A percentile compares a stretch with the other conserved stretches of the same genome.
Conservation (phyloP, 1,140 invertebrate genomes). For the Caenorhabditis remanei region DNA sequence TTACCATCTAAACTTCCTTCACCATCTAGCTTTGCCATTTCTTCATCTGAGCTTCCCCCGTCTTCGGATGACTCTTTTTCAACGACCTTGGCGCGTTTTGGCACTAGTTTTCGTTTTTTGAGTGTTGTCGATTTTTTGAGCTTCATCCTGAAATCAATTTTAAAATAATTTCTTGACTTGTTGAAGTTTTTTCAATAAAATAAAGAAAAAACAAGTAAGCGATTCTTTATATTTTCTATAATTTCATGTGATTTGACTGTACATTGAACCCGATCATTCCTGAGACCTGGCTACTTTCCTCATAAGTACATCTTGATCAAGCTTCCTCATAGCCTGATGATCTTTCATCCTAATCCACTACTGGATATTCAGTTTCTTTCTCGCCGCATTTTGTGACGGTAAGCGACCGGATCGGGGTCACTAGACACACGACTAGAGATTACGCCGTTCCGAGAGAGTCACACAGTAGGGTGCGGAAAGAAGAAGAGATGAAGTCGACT, state of each 20-base stretch:
- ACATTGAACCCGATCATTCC: too few species aligned
- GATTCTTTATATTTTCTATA: too few species aligned
- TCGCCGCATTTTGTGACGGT: background rate
- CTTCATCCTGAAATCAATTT: constrained; percentile 7
- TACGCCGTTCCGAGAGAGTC: background rate
- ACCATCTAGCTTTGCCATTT: constrained; percentile 22
- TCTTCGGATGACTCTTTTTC: background rate
- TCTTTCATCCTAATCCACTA: background rate
- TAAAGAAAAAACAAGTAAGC: too few species aligned
- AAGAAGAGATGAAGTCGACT: background rate
- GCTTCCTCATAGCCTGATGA: background rate
- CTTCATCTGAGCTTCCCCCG: constrained; percentile 30
- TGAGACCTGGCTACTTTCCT: too few species aligned
- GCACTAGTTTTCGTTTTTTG: constrained; percentile 4
- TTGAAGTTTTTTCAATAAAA: background rate
- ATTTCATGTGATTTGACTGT: too few species aligned
- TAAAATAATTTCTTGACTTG: background rate
- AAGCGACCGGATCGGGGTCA: constrained; percentile 47
- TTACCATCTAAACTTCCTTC: constrained; percentile 38
- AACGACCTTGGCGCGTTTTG: background rate
- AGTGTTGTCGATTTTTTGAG: background rate
- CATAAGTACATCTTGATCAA: background rate
- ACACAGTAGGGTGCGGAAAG: background rate
- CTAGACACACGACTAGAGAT: background rate
- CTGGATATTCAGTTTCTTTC: constrained; percentile 11